Evolutionary conservation across 1,140 invertebrate genomes (phyloP).

Genomic region (Drosophila funebris): DNA sequence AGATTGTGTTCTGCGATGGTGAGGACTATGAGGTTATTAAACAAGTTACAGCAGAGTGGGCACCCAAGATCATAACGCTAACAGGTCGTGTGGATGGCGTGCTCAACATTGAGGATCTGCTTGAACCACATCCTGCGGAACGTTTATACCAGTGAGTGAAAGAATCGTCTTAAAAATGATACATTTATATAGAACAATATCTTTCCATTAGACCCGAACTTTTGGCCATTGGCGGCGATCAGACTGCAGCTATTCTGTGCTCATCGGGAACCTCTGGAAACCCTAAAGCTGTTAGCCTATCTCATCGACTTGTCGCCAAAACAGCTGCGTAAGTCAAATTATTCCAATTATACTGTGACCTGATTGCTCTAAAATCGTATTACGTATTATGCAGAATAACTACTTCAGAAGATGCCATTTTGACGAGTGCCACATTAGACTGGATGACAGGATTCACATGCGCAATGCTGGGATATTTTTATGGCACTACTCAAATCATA

Average conservation of each 20-base stretch:
- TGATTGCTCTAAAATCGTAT: background rate
- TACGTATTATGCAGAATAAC: constrained; percentile 19
- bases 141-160: constrained; percentile 46
- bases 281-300: constrained; percentile 91
- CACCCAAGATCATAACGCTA: constrained; percentile 53
- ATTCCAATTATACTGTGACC: fast-evolving
- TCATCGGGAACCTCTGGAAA: constrained; percentile 91
- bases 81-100: constrained; percentile 65
- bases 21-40: constrained; percentile 56
- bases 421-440: constrained; percentile 58
- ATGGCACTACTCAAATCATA: constrained; percentile 47
- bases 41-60: constrained; percentile 51
- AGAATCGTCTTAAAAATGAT: background rate
- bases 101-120: constrained; percentile 45
- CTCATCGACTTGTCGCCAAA: constrained; percentile 65
- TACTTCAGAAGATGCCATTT: constrained; percentile 42
- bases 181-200: background rate
- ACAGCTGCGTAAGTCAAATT: constrained; percentile 28
- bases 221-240: constrained; percentile 40
- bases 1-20: constrained; percentile 73
- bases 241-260: constrained; percentile 76
- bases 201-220: constrained; percentile 28
- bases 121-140: constrained; percentile 51
- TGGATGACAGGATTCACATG: constrained; percentile 60
- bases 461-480: constrained; percentile 42